Conservation (phyloP, 2,797 vertebrate species). For the Gymnothorax javanicus region DNA sequence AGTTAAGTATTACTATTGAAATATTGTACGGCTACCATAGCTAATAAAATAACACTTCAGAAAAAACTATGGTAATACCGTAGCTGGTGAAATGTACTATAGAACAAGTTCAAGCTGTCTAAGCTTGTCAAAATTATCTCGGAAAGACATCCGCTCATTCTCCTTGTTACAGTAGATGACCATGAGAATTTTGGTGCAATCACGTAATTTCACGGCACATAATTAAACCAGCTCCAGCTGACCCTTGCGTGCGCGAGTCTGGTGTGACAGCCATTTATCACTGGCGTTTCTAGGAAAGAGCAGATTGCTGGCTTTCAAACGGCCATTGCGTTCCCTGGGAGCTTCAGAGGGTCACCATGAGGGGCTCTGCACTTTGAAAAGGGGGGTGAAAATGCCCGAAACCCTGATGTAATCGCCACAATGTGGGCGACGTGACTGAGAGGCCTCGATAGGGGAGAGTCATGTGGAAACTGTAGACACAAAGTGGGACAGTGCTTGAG, state of each 20-base stretch:
- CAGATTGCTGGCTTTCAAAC: background rate
- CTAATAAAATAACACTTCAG: no score
- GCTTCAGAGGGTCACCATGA: background rate
- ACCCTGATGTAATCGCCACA: background rate
- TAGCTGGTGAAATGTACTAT: no score
- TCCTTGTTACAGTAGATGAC: background rate
- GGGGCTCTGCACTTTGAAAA: background rate
- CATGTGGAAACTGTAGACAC: background rate
- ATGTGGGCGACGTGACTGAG: slow-evolving; percentile 19
- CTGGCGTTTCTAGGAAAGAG: slow-evolving; percentile 6
- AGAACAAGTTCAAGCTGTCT: no score
- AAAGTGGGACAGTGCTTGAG: background rate
- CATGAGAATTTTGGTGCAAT: background rate
- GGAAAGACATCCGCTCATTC: no score
- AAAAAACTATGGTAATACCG: no score
- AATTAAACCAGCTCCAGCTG: no score
- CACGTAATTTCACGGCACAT: background rate
- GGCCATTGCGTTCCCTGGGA: background rate
- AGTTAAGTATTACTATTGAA: no score
- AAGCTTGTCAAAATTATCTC: no score
- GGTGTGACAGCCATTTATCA: background rate
- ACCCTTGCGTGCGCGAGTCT: background rate
- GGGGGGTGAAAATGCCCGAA: background rate
- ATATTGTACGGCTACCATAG: no score
- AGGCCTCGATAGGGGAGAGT: background rate